These are phyloP conservation scores for Mythimna vitellina DNA, from an alignment of 2,888 invertebrate genomes.

Conservation along the genomic window DNA sequence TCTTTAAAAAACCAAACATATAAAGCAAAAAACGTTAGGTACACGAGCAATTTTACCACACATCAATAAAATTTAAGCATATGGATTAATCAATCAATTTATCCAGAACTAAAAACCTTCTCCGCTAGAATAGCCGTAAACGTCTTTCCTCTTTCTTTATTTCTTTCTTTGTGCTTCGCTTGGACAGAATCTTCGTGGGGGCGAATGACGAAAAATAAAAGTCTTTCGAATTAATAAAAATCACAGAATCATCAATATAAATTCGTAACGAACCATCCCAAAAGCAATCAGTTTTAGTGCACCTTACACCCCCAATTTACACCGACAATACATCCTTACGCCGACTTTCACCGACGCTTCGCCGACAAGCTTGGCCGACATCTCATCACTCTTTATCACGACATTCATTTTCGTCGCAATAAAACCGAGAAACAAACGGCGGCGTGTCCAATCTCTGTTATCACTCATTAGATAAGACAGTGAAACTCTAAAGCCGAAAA, in stretches of 20 bases:
- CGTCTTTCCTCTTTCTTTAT: background rate
- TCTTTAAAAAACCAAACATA: background rate
- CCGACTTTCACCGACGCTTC: constrained; percentile 48
- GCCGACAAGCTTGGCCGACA: constrained; percentile 52
- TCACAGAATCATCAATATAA: constrained; percentile 48
- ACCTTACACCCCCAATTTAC: constrained; percentile 59
- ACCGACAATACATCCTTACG: constrained; percentile 60
- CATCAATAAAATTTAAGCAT: constrained; percentile 10
- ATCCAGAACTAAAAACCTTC: constrained; percentile 9
- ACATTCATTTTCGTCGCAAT: constrained; percentile 66
- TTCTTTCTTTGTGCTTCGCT: too few relatives aligned
- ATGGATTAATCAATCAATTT: background rate
- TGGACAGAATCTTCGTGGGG: too few relatives aligned
- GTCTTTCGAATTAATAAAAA: constrained; percentile 45
- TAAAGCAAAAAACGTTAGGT: too few relatives aligned
- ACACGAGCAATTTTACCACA: background rate
- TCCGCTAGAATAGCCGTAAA: constrained; percentile 10
- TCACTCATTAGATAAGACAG: constrained; percentile 75
- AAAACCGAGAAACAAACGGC: constrained; percentile 60
- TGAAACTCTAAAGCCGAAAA: constrained; percentile 55
- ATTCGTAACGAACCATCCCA: constrained; percentile 41
- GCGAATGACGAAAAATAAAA: background rate
- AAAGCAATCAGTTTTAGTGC: constrained; percentile 63
- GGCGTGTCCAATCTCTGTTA: constrained; percentile 62
- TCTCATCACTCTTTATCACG: constrained; percentile 66